phyloP scores from a whole-genome alignment of 2,113 vertebrate species.

The Paratilapia polleni region DNA sequence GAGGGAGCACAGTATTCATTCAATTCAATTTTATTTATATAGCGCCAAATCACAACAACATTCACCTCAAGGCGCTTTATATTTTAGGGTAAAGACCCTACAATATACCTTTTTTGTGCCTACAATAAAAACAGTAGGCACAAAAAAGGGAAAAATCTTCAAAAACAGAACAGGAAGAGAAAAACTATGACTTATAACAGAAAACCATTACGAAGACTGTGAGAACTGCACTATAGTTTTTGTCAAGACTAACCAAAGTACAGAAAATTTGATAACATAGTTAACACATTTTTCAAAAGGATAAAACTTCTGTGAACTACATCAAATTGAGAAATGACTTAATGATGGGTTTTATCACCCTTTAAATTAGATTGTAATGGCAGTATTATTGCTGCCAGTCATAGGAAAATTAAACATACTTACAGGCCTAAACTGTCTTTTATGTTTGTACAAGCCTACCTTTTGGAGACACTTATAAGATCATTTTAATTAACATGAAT shows the following conservation, averaged over 20 bases:
- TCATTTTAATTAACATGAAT: neutral
- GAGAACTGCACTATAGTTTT: neutral
- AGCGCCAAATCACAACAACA: too few relatives aligned
- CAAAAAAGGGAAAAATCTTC: neutral
- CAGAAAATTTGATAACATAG: neutral
- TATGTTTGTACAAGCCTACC: rapidly evolving
- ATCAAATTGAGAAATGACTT: too few relatives aligned
- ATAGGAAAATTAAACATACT: neutral
- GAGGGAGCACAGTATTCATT: neutral
- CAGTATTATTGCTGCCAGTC: neutral
- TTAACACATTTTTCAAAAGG: neutral
- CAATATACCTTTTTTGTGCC: too few relatives aligned
- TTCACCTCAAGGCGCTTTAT: too few relatives aligned
- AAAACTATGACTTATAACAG: neutral
- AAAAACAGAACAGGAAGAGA: neutral
- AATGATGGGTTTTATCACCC: neutral
- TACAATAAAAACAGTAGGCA: too few relatives aligned
- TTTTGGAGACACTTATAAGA: neutral
- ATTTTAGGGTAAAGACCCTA: too few relatives aligned
- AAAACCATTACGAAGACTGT: neutral
- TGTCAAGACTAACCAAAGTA: neutral
- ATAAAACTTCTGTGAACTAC: too few relatives aligned
- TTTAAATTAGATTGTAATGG: neutral
- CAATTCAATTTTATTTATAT: too few relatives aligned
- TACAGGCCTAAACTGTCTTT: neutral